phyloP scores from a whole-genome alignment of 2,797 vertebrate species.

The Chloroceryle amazona region DNA sequence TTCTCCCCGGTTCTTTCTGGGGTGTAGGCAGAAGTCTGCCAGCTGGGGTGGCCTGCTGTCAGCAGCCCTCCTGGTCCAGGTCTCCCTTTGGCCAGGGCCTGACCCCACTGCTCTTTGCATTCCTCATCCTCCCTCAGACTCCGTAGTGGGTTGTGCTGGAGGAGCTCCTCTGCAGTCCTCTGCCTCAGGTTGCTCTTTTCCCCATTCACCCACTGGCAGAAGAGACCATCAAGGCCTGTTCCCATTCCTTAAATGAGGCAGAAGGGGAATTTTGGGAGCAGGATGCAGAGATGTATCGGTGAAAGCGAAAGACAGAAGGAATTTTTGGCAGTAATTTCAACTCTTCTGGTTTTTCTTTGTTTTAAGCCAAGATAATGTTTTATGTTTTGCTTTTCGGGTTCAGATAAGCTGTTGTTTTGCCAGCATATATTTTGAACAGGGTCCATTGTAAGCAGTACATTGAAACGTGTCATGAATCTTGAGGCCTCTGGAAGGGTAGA shows the following conservation, averaged over 20 bases:
- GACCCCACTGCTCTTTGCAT: not conserved
- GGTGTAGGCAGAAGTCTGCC: not conserved
- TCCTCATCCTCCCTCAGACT: not conserved
- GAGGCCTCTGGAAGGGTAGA: conserved; percentile 3
- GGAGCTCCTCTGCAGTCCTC: not conserved
- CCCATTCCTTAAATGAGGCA: not conserved
- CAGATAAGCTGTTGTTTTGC: conserved; percentile 47
- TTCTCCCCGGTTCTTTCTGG: not conserved
- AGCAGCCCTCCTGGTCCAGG: fast-evolving
- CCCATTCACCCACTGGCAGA: not conserved
- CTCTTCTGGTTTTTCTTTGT: conserved; percentile 50
- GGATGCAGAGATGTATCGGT: not conserved
- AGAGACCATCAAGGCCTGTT: not conserved
- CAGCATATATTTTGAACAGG: conserved; percentile 46
- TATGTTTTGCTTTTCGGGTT: conserved; percentile 23
- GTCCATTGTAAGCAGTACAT: not conserved
- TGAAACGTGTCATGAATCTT: not conserved
- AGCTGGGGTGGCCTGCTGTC: not conserved
- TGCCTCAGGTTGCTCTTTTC: fast-evolving
- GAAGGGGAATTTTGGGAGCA: not conserved
- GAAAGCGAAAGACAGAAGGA: not conserved
- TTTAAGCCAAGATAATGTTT: conserved; percentile 48
- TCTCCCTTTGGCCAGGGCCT: not conserved
- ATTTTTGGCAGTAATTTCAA: not conserved
- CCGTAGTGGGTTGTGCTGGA: fast-evolving